phyloP scores from a whole-genome alignment of 37 sponge, comb jelly and placozoan species.

The Cliona cf. orientalis region DNA sequence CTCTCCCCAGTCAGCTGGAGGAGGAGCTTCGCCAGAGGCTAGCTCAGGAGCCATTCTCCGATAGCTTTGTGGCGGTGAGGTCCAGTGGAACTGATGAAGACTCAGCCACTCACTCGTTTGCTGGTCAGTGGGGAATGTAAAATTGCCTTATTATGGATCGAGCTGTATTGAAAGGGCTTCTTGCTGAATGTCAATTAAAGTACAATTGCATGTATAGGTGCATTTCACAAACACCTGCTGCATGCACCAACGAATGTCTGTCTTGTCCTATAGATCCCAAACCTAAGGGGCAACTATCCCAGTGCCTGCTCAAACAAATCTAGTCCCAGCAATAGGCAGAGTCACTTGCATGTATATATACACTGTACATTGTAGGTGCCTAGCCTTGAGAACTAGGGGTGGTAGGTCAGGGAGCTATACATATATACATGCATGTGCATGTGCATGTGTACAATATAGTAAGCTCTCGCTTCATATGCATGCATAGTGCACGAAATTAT shows the following conservation, averaged over 20 bases:
- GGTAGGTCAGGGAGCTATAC: no score
- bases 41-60: slow-evolving; percentile 31
- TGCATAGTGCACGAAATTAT: not conserved
- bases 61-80: slow-evolving; percentile 74
- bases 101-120: slow-evolving; percentile 87
- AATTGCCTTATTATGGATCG: not conserved
- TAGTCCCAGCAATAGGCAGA: no score
- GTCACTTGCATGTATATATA: not conserved
- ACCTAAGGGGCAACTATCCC: no score
- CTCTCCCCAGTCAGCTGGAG: slow-evolving; percentile 33
- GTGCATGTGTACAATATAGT: not conserved
- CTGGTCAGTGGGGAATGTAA: slow-evolving; percentile 39
- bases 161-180: not conserved
- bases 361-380: not conserved
- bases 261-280: no score
- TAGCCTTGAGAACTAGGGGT: no score
- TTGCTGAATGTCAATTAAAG: no score
- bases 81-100: slow-evolving; percentile 94
- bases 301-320: no score
- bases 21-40: slow-evolving; percentile 39
- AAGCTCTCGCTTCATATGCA: not conserved
- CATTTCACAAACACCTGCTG: no score
- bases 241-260: no score
- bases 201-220: no score
- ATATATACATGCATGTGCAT: not conserved